Base-by-base conservation (phyloP, 2,888 invertebrate genomes). In the Erebia ligea region DNA sequence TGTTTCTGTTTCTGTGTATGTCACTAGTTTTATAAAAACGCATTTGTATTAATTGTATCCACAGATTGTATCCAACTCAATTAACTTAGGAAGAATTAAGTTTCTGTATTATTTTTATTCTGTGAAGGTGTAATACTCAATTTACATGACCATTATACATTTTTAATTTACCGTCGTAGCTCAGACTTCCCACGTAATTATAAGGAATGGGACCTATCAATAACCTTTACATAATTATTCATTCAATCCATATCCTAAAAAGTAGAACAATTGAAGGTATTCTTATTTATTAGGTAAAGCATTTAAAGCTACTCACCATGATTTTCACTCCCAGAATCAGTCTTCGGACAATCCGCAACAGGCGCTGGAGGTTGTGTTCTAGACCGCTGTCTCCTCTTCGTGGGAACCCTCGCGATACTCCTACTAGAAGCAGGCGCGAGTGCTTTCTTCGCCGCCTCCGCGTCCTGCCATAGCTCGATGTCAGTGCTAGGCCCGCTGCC, bases 391-490 rank as follows among this genome's bases (percentile, higher is more conserved):
- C 83, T 79, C 2, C 88, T 78, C 10, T 91, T 84, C 15, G 84
- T 76, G 0, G 91, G 81, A 66, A 94, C 92, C 5, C 92, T 85
- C 21, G 94, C 94, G 66, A 94, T 84, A 75, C 94, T 94, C 25
- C 94, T 87, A 1, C 92, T 85, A 13, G 93, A 94, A 1, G 95
- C 93, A 56, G 95, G 94, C 1, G 94, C 94, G 58, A 96, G 83
- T 19, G 96, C 95, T 78, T 95, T 95, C 70, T 95, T 92, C 77
- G 95, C 95, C n/a, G 95, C 94, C 72, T 96, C 95, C 66, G 95
- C 94, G 84, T 97, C 97, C 78, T 96, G 95, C 97, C 97, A 97
- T 74, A 97, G 86, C 84, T 97, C 97, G 76, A 97, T 95, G 81
- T 97, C 97, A 9, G 97, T 97, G 81, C 95, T 95, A 25, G 96